These are phyloP conservation scores for Agelaius tricolor DNA, from an alignment of 2,113 vertebrate species.

Conservation along the genomic window DNA sequence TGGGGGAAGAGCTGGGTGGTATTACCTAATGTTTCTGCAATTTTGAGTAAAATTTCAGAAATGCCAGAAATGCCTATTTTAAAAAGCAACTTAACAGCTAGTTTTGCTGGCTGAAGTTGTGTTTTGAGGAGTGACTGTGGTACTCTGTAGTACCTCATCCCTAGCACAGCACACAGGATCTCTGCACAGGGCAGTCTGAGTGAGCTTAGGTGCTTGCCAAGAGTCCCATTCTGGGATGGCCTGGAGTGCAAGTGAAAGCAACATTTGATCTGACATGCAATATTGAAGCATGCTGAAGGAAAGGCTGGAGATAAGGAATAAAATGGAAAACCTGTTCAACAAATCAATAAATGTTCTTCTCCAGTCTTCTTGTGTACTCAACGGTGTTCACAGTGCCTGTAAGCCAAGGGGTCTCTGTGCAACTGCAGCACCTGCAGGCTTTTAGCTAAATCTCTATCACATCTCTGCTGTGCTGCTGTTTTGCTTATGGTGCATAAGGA, in stretches of 20 bases:
- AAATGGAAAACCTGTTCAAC: not conserved
- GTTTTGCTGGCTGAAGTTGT: not conserved
- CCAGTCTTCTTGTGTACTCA: not conserved
- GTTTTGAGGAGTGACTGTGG: not conserved
- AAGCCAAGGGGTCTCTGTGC: not conserved
- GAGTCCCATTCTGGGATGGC: not conserved
- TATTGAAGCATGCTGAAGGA: not conserved
- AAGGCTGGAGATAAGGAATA: not conserved
- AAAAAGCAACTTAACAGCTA: not conserved
- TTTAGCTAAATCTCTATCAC: not conserved
- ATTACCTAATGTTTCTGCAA: conserved; percentile 35
- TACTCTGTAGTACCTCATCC: not conserved
- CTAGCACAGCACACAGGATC: rapidly evolving
- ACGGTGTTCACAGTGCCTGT: rapidly evolving
- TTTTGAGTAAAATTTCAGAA: conserved; percentile 46
- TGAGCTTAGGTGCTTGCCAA: not conserved
- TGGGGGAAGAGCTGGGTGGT: conserved; percentile 55
- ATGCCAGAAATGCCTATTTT: conserved; percentile 13
- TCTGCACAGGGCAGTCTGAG: not conserved
- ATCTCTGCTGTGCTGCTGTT: not conserved
- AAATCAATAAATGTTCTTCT: not conserved
- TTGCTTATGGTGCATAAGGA: rapidly evolving
- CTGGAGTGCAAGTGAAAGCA: not conserved
- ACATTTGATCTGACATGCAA: not conserved
- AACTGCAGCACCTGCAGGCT: not conserved